These are phyloP conservation scores for Lacerta agilis DNA, from an alignment of 2,797 vertebrate species.

Conservation along the genomic window DNA sequence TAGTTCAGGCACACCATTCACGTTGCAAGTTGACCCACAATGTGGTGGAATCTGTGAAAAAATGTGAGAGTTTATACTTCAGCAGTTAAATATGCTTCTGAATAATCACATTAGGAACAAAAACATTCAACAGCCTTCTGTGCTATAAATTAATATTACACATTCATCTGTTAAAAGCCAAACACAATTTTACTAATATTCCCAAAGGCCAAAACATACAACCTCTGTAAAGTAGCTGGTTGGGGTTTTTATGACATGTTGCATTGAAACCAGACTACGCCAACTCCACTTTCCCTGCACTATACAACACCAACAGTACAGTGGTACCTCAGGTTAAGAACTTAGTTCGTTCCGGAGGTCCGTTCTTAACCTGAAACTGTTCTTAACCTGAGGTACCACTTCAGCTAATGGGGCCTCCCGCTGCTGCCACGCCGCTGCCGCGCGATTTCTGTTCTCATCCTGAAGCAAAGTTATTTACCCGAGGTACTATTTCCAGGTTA, in stretches of 20 bases:
- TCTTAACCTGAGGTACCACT: too few relatives aligned
- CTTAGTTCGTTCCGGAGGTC: too few relatives aligned
- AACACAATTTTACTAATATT: background rate
- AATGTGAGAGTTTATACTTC: constrained; percentile 25
- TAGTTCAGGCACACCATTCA: constrained; percentile 84
- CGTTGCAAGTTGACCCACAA: constrained; percentile 83
- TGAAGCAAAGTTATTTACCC: too few relatives aligned
- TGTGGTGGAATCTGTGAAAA: constrained; percentile 82
- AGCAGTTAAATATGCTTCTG: background rate
- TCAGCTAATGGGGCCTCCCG: too few relatives aligned
- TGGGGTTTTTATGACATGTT: background rate
- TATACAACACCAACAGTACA: background rate
- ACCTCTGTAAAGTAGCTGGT: background rate
- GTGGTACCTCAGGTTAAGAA: too few relatives aligned
- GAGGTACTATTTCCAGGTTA: too few relatives aligned
- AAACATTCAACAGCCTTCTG: background rate
- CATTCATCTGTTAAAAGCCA: background rate
- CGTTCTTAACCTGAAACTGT: too few relatives aligned
- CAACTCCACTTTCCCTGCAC: background rate
- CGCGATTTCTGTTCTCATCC: too few relatives aligned
- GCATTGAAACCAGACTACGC: background rate
- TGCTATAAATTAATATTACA: background rate
- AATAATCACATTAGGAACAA: background rate
- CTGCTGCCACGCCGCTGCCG: too few relatives aligned
- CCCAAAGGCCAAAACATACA: background rate